Percentiles rank a stretch among this genome's conserved stretches.
Evolutionary conservation across 2,888 invertebrate species (phyloP).

Genomic region (Hyles lineata): DNA sequence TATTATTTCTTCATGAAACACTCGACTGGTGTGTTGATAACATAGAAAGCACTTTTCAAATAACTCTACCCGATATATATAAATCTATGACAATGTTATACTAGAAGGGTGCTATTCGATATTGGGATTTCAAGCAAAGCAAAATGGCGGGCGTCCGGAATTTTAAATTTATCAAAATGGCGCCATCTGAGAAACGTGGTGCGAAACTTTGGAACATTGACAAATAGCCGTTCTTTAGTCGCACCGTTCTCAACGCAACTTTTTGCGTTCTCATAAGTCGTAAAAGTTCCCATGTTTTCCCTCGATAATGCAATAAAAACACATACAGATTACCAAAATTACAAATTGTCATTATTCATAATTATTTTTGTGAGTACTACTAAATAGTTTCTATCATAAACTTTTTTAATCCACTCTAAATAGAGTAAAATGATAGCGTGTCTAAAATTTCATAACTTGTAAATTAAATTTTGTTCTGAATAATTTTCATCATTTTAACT

Average conservation of each 20-base stretch:
- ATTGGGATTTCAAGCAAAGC: conserved; percentile 50
- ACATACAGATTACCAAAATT: no score
- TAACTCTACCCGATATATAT: conserved; percentile 61
- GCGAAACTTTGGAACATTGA: not conserved
- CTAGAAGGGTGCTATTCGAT: conserved; percentile 64
- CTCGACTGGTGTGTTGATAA: conserved; percentile 47
- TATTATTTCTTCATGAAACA: not conserved
- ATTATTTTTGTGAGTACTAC: no score
- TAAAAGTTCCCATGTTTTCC: no score
- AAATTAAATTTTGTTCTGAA: no score
- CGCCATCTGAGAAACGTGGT: conserved; percentile 14
- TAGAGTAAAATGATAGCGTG: no score
- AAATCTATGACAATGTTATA: conserved; percentile 60
- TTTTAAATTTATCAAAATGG: conserved; percentile 26
- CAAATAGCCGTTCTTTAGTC: not conserved
- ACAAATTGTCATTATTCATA: no score
- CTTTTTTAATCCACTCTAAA: no score
- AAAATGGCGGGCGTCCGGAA: conserved; percentile 38
- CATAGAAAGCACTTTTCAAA: conserved; percentile 63
- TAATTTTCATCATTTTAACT: not conserved
- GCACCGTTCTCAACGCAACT: not conserved
- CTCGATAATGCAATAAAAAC: no score
- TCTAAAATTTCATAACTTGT: no score
- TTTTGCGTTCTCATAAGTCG: no score
- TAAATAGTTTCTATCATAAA: no score